Evolutionary conservation across 2,888 invertebrate species (phyloP), one percentile per base, ranked within the genome.

Genomic region (Parnassius orleans): DNA sequence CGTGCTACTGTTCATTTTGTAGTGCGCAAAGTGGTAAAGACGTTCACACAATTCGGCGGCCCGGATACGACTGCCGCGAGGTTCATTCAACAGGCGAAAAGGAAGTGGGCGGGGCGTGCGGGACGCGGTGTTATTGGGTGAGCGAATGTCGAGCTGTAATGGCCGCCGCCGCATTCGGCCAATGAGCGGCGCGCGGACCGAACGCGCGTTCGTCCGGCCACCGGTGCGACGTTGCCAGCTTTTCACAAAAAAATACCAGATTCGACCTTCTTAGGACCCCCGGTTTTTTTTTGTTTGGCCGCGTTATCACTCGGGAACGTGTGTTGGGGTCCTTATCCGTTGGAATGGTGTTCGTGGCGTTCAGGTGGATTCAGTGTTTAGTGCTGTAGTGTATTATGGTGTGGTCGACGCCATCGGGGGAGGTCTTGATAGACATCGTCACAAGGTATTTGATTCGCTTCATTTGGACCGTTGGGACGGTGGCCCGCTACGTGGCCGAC

Each of bases 241-340:
- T 83, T 83, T 79, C 80, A 81, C 80, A 87, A 89, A 90, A 87
- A 90, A 89, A 86, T 82, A 90, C 87, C 87, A 87, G 87, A 90
- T 90, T 90, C 90, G 90, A 90, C 90, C 90, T 90, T 90, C 90
- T 90, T 90, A 83, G 90, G 90, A 88, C 87, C 89, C 90, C 83
- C 81, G 84, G 80, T 83, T 89, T 90, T 89, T 86, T 86, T 90
- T 90, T 87, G 86, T 90, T 89, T 87, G 83, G 83, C 84, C 84
- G 87, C 84, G 90, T 91, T 91, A 90, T 91, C 90, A 89, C 86
- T 87, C 83, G 82, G 87, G 87, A 87, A 85, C 84, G 84, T 78
- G 75, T 83, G 81, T 75, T 71, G 80, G 78, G 84, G 86, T 86
- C 86, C 87, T 87, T 86, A 86, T 87, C 86, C 87, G 83, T 74